Percentiles rank a stretch among this genome's conserved stretches.
Conservation (phyloP, 1,140 invertebrate genomes). For the Propsilocerus akamusi region DNA sequence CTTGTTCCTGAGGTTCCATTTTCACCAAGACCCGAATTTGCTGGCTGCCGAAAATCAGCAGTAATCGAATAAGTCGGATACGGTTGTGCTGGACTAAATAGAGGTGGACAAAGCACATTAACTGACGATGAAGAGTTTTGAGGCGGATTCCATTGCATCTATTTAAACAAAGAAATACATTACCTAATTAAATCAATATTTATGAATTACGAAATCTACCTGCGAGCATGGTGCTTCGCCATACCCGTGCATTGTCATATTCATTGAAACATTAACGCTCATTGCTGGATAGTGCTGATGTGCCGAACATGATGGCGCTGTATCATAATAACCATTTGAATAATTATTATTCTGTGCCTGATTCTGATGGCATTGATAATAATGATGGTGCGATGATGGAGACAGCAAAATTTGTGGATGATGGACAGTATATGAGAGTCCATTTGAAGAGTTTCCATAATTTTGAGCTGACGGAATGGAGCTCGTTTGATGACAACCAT, state of each 20-base stretch:
- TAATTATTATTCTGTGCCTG: conserved; percentile 13
- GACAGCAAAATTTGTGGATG: conserved; percentile 9
- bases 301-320: conserved; percentile 23
- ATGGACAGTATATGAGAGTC: background rate
- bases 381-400: conserved; percentile 17
- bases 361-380: conserved; percentile 11
- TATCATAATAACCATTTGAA: conserved; percentile 17
- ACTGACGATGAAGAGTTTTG: conserved; percentile 33
- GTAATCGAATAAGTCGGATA: conserved; percentile 53
- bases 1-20: background rate
- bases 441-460: conserved; percentile 5
- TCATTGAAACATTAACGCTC: conserved; percentile 94
- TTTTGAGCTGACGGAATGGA: background rate
- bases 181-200: too few species aligned
- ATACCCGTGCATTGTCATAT: conserved; percentile 89
- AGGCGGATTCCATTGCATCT: conserved; percentile 43
- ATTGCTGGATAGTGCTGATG: conserved; percentile 59
- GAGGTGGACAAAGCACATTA: conserved; percentile 36
- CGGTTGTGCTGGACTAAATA: conserved; percentile 39
- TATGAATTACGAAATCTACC: too few species aligned
- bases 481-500: background rate
- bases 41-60: conserved; percentile 49
- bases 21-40: conserved; percentile 19
- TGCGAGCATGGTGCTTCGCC: conserved; percentile 41
- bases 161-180: conserved; percentile 2